These are phyloP conservation scores for Falco naumanni DNA, from an alignment of 2,797 vertebrate species.

Conservation along the genomic window DNA sequence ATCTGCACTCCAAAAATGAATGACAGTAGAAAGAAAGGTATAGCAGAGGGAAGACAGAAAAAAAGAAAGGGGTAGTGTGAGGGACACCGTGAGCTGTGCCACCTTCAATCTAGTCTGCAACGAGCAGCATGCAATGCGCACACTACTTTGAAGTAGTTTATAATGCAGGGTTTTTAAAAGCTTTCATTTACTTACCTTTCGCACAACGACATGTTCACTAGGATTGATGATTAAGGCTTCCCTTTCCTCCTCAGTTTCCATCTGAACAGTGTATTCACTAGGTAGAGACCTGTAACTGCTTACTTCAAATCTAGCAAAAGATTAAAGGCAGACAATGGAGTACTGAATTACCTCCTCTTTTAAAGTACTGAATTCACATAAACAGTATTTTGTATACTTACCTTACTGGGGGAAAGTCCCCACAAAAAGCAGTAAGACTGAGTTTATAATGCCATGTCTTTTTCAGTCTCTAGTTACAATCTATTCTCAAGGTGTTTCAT, in stretches of 20 bases:
- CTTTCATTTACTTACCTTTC: constrained; percentile 77
- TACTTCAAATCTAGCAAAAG: constrained; percentile 68
- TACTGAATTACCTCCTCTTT: neutral
- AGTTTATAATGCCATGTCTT: neutral
- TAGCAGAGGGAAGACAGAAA: neutral
- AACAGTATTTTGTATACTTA: neutral
- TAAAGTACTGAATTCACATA: neutral
- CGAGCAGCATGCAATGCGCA: neutral
- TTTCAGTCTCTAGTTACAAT: neutral
- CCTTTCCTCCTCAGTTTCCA: constrained; percentile 88
- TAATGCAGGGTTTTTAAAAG: neutral
- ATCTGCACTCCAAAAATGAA: neutral
- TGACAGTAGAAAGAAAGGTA: neutral
- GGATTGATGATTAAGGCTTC: constrained; percentile 86
- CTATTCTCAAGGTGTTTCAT: neutral
- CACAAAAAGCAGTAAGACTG: neutral
- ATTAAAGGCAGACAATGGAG: neutral
- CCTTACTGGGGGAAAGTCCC: neutral
- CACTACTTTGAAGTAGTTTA: neutral
- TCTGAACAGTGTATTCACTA: constrained; percentile 85
- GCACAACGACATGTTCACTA: constrained; percentile 82
- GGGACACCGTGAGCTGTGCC: neutral
- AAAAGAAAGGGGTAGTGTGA: neutral
- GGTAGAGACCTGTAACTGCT: constrained; percentile 72
- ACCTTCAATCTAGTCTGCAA: neutral